Evolutionary conservation across 2,797 vertebrate genomes (phyloP).

Genomic region (Cyclura pinguis): DNA sequence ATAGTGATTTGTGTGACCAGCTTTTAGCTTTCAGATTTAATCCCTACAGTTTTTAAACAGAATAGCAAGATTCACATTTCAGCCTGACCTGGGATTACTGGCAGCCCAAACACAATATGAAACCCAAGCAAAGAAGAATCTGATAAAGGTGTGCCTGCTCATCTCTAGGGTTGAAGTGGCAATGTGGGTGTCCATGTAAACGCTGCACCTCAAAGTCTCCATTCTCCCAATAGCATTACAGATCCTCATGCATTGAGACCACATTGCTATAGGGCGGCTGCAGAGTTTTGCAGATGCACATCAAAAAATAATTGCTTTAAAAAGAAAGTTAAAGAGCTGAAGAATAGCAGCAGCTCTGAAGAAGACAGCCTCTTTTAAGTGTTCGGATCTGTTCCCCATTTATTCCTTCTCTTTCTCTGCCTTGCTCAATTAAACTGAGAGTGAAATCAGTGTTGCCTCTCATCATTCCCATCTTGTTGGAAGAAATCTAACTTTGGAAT

Average conservation of each 20-base stretch:
- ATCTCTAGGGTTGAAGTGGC: neutral
- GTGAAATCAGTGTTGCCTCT: neutral
- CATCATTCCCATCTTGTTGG: neutral
- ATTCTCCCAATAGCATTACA: too few species aligned
- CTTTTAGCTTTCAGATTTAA: slow-evolving; percentile 27
- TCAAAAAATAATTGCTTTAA: too few species aligned
- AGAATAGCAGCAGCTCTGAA: too few species aligned
- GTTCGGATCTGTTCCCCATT: neutral
- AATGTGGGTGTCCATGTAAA: neutral
- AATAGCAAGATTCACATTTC: neutral
- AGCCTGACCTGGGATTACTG: neutral
- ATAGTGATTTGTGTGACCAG: slow-evolving; percentile 21
- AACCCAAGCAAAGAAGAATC: slow-evolving; percentile 4
- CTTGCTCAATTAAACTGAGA: neutral
- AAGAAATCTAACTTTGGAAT: neutral
- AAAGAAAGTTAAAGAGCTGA: too few species aligned
- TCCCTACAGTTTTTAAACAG: slow-evolving; percentile 17
- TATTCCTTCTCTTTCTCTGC: neutral
- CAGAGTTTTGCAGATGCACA: too few species aligned
- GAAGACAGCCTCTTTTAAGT: neutral
- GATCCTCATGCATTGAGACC: too few species aligned
- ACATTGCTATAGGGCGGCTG: too few species aligned
- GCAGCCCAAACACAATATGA: neutral
- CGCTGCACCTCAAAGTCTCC: neutral
- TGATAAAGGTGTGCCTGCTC: neutral